Conservation (phyloP, 2,888 invertebrate species). For the Melipona bicolor region DNA sequence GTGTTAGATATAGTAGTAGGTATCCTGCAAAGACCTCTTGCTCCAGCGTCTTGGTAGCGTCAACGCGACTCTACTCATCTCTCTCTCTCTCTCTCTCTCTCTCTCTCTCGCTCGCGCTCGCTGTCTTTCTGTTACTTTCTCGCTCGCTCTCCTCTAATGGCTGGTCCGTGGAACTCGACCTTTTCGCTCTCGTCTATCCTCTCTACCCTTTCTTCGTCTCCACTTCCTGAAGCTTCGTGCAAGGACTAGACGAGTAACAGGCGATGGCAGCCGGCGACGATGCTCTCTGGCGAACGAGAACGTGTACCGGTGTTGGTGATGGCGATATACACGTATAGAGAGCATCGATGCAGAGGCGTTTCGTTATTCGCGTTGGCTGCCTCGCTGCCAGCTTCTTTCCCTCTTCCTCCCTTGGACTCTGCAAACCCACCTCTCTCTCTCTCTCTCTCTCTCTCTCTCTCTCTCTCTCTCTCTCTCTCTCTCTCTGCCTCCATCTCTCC, state of each 20-base stretch:
- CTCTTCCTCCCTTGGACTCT: conserved; percentile 8
- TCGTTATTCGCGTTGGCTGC: conserved; percentile 21
- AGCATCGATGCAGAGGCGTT: conserved; percentile 31
- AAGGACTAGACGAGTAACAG: conserved; percentile 31
- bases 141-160: neutral
- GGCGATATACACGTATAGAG: neutral
- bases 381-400: conserved; percentile 26
- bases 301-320: neutral
- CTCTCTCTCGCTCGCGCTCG: conserved; percentile 7
- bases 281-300: neutral
- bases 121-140: conserved; percentile 15
- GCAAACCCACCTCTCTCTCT: conserved; percentile 11
- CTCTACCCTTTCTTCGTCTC: conserved; percentile 42
- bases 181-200: conserved; percentile 22
- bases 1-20: conserved; percentile 65
- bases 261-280: conserved; percentile 13
- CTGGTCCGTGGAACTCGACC: conserved; percentile 17
- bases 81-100: conserved; percentile 11
- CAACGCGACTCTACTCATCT: conserved; percentile 24
- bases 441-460: neutral
- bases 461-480: too few relatives aligned
- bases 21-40: conserved; percentile 72
- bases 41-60: conserved; percentile 66
- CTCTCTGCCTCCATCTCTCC: neutral
- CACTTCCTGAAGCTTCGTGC: conserved; percentile 25